Percentiles rank a stretch among this genome's conserved stretches.
Conservation (phyloP, 2,113 vertebrate genomes). For the Tenebrosternarchus preto region DNA sequence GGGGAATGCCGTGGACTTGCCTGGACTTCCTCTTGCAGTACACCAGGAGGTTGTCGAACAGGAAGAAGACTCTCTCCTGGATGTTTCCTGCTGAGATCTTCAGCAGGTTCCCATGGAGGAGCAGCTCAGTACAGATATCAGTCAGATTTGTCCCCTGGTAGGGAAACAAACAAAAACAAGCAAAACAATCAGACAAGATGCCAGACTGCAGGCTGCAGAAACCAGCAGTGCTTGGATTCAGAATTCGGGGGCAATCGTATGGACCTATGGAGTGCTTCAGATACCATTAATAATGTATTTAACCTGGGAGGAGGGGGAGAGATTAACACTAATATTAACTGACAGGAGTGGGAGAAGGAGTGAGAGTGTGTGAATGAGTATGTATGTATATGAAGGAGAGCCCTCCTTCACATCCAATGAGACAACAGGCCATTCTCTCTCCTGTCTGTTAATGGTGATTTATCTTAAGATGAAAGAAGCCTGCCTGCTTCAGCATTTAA, state of each 20-base stretch:
- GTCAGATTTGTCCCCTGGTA: slow-evolving; percentile 94
- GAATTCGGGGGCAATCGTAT: not conserved
- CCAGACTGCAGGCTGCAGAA: not conserved
- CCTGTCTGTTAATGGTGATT: slow-evolving; percentile 39
- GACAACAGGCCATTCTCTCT: slow-evolving; percentile 11
- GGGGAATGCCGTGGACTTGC: slow-evolving; percentile 64
- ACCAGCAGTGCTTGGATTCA: not conserved
- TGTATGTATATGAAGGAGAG: slow-evolving; percentile 18
- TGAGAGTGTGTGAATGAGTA: not conserved
- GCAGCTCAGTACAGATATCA: slow-evolving; percentile 93
- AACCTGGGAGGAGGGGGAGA: not conserved
- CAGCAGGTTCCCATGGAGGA: slow-evolving; percentile 91
- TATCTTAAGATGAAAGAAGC: slow-evolving; percentile 24
- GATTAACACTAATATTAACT: slow-evolving; percentile 36
- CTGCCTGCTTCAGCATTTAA: slow-evolving; percentile 38
- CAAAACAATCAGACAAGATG: not conserved
- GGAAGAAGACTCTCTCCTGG: slow-evolving; percentile 95
- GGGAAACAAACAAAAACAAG: not conserved
- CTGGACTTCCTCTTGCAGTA: slow-evolving; percentile 99
- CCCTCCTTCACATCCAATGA: slow-evolving; percentile 46
- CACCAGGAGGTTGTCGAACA: slow-evolving; percentile 97
- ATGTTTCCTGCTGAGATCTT: slow-evolving; percentile 99
- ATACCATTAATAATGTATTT: slow-evolving; percentile 44
- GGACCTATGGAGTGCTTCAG: slow-evolving; percentile 18
- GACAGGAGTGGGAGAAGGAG: slow-evolving; percentile 21